These are phyloP conservation scores for Atlantisia rogersi DNA, from an alignment of 2,113 vertebrate genomes.

Conservation along the genomic window DNA sequence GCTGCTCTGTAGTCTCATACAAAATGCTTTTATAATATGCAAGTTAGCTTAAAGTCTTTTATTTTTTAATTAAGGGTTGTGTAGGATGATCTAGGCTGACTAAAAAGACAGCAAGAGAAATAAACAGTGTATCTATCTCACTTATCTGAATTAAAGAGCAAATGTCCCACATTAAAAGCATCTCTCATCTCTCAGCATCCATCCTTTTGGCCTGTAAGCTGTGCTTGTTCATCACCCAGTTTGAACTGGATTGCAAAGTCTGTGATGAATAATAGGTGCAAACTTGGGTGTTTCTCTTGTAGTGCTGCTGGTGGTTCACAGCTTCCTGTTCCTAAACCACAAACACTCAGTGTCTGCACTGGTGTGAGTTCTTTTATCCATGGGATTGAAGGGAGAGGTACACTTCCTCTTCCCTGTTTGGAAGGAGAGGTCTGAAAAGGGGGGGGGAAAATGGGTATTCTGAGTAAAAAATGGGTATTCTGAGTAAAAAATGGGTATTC, in stretches of 20 bases:
- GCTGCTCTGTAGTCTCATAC: no score
- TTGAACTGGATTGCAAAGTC: not conserved
- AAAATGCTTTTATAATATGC: no score
- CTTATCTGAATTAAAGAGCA: no score
- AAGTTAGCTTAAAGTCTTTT: no score
- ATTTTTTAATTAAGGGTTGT: no score
- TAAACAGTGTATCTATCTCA: no score
- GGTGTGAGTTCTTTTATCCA: not conserved
- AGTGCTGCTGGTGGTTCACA: not conserved
- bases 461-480: not conserved
- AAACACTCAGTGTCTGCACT: not conserved
- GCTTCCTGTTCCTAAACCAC: not conserved
- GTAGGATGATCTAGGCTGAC: no score
- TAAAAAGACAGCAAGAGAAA: no score
- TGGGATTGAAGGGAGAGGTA: not conserved
- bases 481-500: not conserved
- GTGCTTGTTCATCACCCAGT: not conserved
- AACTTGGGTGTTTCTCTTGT: not conserved
- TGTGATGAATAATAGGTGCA: not conserved
- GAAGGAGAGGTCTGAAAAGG: not conserved
- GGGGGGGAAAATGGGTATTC: not conserved
- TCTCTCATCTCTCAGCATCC: not conserved
- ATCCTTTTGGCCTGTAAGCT: not conserved
- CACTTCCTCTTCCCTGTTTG: not conserved
- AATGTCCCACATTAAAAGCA: no score